Conservation (phyloP, 2,113 vertebrate genomes). For the Perca schrenkii region DNA sequence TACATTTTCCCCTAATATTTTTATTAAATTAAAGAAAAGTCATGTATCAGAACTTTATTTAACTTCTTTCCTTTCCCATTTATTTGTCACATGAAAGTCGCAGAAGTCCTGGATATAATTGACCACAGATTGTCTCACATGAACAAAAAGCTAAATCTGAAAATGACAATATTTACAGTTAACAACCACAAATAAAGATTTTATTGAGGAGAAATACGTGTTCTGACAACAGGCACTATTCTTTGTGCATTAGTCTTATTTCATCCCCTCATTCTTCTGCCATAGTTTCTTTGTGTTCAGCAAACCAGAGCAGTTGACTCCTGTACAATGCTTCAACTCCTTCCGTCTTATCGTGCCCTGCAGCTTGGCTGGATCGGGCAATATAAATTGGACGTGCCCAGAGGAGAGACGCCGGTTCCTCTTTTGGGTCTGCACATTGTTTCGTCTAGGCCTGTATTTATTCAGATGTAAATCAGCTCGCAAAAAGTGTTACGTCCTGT, state of each 20-base stretch:
- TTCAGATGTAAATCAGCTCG: slow-evolving; percentile 93
- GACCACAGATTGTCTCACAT: no score
- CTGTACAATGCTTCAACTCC: slow-evolving; percentile 61
- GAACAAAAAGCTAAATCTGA: no score
- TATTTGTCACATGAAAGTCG: no score
- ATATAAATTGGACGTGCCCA: slow-evolving; percentile 82
- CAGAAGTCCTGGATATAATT: no score
- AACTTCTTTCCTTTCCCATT: background rate
- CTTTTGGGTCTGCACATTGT: slow-evolving; percentile 90
- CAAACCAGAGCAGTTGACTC: slow-evolving; percentile 48
- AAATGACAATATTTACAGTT: no score
- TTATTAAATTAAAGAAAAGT: background rate
- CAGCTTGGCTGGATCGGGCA: slow-evolving; percentile 84
- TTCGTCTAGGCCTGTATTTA: slow-evolving; percentile 90
- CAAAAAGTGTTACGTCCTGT: slow-evolving; percentile 93
- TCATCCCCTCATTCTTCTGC: slow-evolving; percentile 30
- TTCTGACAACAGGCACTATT: background rate
- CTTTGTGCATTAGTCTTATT: slow-evolving; percentile 2
- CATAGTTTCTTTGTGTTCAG: slow-evolving; percentile 43
- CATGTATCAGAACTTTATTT: background rate
- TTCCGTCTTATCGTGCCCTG: slow-evolving; percentile 80
- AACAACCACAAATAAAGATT: no score
- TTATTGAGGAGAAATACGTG: background rate
- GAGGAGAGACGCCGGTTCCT: slow-evolving; percentile 86
- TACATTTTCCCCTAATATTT: background rate